Evolutionary conservation across 2,797 vertebrate species (phyloP).

Genomic region (Hephaestus fuliginosus): DNA sequence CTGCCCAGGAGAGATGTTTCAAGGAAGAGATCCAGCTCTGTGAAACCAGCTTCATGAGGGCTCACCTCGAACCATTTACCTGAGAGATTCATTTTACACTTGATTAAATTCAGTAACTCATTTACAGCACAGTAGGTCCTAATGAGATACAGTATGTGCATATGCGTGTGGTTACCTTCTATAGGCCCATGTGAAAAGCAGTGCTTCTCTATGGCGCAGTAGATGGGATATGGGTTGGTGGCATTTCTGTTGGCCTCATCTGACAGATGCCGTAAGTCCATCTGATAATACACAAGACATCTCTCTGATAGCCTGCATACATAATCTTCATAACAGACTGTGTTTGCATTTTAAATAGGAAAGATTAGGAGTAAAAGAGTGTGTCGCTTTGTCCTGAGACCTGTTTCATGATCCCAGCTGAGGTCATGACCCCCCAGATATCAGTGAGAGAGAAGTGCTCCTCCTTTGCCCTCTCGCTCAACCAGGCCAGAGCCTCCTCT

Average conservation of each 20-base stretch:
- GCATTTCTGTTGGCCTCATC: slow-evolving; percentile 64
- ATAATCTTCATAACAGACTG: neutral
- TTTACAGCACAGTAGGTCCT: rapidly evolving
- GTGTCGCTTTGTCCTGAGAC: slow-evolving; percentile 5
- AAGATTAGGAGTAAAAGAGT: neutral
- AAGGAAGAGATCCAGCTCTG: slow-evolving; percentile 76
- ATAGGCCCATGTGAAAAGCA: slow-evolving; percentile 42
- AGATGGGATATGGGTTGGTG: slow-evolving; percentile 79
- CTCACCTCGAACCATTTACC: slow-evolving; percentile 84
- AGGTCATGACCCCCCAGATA: slow-evolving; percentile 59
- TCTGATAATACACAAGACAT: slow-evolving; percentile 42
- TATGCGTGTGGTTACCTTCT: slow-evolving; percentile 52
- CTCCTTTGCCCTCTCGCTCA: slow-evolving; percentile 26
- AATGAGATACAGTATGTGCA: neutral
- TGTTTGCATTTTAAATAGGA: neutral
- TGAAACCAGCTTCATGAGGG: slow-evolving; percentile 82
- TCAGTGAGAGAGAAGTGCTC: slow-evolving; percentile 60
- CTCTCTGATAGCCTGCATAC: neutral
- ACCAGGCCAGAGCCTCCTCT: slow-evolving; percentile 36
- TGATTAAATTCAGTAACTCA: neutral
- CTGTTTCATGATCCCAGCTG: slow-evolving; percentile 66
- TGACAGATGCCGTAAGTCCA: slow-evolving; percentile 63
- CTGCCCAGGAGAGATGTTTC: slow-evolving; percentile 75
- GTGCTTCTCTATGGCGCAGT: slow-evolving; percentile 62
- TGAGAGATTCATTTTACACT: slow-evolving; percentile 15